These are phyloP conservation scores for Actinemys pallida DNA, from an alignment of 2,113 vertebrate genomes.

Conservation along the genomic window DNA sequence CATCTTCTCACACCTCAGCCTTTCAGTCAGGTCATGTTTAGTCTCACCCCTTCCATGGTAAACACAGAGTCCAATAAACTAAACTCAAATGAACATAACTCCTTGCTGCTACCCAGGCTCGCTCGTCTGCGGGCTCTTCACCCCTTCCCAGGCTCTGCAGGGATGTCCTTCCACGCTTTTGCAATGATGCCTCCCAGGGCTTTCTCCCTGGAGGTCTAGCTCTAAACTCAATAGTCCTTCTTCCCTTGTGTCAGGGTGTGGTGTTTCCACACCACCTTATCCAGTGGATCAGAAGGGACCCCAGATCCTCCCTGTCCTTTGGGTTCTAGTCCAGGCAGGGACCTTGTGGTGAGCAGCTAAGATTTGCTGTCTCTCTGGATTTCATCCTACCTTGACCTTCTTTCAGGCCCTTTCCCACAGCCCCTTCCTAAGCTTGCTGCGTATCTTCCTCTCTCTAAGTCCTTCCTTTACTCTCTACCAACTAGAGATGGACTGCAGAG, in stretches of 20 bases:
- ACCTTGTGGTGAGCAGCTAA: background rate
- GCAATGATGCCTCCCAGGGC: background rate
- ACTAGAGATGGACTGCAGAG: no score
- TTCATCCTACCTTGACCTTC: background rate
- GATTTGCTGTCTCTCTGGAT: background rate
- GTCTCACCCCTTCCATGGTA: background rate
- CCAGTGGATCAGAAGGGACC: background rate
- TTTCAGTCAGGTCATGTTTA: background rate
- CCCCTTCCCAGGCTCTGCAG: background rate
- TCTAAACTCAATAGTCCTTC: background rate
- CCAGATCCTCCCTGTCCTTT: background rate
- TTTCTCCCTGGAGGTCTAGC: background rate
- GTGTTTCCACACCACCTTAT: background rate
- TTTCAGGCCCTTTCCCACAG: background rate
- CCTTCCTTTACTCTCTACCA: no score
- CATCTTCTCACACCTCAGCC: background rate
- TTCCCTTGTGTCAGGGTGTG: background rate
- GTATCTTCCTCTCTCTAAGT: background rate
- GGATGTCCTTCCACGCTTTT: background rate
- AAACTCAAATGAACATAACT: background rate
- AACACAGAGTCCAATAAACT: no score
- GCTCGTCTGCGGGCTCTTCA: background rate
- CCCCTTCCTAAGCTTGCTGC: background rate
- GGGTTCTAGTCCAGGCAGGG: background rate
- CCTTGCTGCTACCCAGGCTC: background rate